Base-by-base conservation (phyloP, 2,797 vertebrate species). In the Cossypha heuglini region DNA sequence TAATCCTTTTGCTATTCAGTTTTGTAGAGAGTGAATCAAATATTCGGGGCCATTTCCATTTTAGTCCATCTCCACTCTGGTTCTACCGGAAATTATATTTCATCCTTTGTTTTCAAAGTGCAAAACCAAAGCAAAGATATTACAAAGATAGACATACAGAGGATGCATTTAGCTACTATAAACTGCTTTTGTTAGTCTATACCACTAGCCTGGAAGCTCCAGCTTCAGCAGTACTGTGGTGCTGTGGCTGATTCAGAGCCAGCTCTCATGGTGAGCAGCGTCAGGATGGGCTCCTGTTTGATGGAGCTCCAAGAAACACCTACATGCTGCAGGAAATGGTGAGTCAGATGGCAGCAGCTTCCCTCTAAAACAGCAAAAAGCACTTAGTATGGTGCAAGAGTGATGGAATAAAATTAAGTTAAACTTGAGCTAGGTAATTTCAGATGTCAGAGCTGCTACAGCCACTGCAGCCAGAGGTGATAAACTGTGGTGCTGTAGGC, bases 331-430 rank as follows among this genome's bases (percentile, higher is more conserved):
- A 69, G 83, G 63, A 90, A 89, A 45, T 4, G 4, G 37, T 90
- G 94, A 95, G 29, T 88, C 92, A 93, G 45, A 57, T 20, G 11
- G 42, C 77, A 95, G 71, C 55, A 88, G 74, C 63, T 92, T 96
- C 81, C 63, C 45, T 81, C 43, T 49, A 33, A 93, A 89, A 42
- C 26, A 77, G 6, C 48, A 45, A 45, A 31, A 57, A 91, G 71
- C 16, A 73, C 38, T 82, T 48, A 24, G 10, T 17, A 1, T 62
- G 43, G 43, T 33, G 33, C 33, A 63, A 66, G 29, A 9, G 13
- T 29, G 28, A 40, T 54, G 26, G 40, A 76, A 71, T 63, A 57
- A 79, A 87, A 85, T 35, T 21, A 64, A 91, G 5, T 26, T 46
- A 76, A 71, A 66, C 49, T 87, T 31, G 57, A 77, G 10, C 7